phyloP scores from a whole-genome alignment of 1,140 invertebrate species.

The Centruroides vittatus region DNA sequence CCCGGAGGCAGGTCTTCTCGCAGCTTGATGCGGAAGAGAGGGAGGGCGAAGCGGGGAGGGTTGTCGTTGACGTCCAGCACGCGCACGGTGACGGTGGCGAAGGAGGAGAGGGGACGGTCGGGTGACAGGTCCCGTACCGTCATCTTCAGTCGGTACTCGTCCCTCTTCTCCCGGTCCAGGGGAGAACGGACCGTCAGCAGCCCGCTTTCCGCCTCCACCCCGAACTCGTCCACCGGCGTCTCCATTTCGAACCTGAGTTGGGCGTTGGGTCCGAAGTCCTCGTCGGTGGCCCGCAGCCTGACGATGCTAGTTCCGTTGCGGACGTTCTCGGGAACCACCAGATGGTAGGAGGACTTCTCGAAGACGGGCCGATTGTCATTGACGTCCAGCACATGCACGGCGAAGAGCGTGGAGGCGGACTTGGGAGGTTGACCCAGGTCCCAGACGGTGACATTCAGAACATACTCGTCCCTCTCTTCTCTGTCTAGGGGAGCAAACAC shows the following conservation, averaged over 20 bases:
- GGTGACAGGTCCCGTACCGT: conserved; percentile 54
- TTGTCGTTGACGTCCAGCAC: conserved; percentile 88
- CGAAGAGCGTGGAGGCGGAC: conserved; percentile 52
- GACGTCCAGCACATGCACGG: conserved; percentile 38
- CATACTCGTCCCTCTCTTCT: conserved; percentile 64
- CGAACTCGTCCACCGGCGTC: conserved; percentile 74
- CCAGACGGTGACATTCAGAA: conserved; percentile 72
- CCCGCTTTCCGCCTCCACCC: conserved; percentile 59
- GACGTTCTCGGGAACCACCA: conserved; percentile 38
- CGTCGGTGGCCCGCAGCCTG: conserved; percentile 56
- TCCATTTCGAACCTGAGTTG: conserved; percentile 59
- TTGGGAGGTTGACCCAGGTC: conserved; percentile 72
- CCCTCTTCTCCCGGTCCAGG: conserved; percentile 69
- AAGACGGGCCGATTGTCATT: conserved; percentile 36
- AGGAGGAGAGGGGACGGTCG: conserved; percentile 44
- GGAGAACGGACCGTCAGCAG: conserved; percentile 55
- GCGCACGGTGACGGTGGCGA: conserved; percentile 55
- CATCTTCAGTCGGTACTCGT: conserved; percentile 66
- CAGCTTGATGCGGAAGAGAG: conserved; percentile 55
- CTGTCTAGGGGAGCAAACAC: conserved; percentile 78
- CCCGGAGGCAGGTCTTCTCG: conserved; percentile 81
- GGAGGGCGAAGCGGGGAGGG: conserved; percentile 51
- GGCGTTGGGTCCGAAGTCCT: conserved; percentile 59
- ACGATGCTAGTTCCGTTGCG: conserved; percentile 43
- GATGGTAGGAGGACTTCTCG: conserved; percentile 39